Evolutionary conservation across 23 tunicate genomes (phyloP), one percentile per base, ranked within the genome.

Genomic region (Halocynthia aurantium): DNA sequence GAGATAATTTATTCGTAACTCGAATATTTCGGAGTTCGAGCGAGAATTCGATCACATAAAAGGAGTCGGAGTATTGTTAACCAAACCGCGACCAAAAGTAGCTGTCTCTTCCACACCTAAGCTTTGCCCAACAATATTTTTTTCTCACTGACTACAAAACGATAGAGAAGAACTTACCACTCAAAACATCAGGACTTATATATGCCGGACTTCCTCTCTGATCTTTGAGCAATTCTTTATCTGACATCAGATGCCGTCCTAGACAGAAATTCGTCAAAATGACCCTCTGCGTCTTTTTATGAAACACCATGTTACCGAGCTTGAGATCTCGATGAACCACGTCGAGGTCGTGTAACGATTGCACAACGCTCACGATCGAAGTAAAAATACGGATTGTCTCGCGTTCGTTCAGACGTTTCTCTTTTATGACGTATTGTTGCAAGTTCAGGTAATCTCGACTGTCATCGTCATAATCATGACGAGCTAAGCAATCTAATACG

Each of bases 201-300:
- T 89, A 89, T 53, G 96, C 96, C 6, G 96, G 96, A 75, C 96
- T 84, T 51, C 96, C 96, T 6, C 85, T 69, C 66, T 84, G 87
- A 57, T 89, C 96, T 6, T 80, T 84, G 61, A 89, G 63, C 62
- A 89, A 57, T 58, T 89, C 88, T 0, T 75, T 62, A 57, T 89
- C 96, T 8, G 65, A 53, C 72, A 75, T 84, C 51, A 89, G 63
- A 54, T 89, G 96, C 5, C 96, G 81, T 11, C 96, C 96, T 8
- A 89, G 88, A 57, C 96, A 80, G 72, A 89, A 89, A 74, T 89
- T 89, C 8, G 88, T 89, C 75, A 89, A 54, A 22, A 81, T 84
- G 51, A 89, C 68, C 53, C 56, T 55, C 6, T 87, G 85, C 6
- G 81, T 80, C 60, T 82, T 82, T 60, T 77, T 73, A 5, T 51